Evolutionary conservation across 2,113 vertebrate genomes (phyloP), one percentile per base, ranked within the genome.

Genomic region (Peromyscus polionotus): DNA sequence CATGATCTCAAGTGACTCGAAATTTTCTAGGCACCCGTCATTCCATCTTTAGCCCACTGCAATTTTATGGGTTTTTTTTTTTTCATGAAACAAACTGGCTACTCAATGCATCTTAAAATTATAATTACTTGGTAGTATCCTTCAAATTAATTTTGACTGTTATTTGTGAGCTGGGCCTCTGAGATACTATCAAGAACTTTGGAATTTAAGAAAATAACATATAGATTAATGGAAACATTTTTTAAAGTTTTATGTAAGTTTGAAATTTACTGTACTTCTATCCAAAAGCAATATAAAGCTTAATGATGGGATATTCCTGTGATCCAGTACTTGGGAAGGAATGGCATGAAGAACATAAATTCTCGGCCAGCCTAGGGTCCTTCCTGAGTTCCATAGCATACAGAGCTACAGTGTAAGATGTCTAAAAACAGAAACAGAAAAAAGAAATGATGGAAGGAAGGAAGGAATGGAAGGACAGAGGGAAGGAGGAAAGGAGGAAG

Each of bases 1-100:
- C 81, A n/a, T 28, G 12, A 45, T 89, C 94, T 80, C 80, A 94
- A 54, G 79, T 59, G 87, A 97, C 84, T 95, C 72, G 65, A 90
- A 93, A 96, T 95, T 88, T 81, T 68, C 84, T 93, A 67, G 61
- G 63, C 28, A 42, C 88, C 63, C 42, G 4, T 88, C 16, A 13
- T 48, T 42, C 33, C 16, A 7, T 24, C 3, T 33, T 77, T 39
- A 22, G 7, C 19, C n/a, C 63, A 70, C 13, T 9, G 0, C 80
- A 95, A 65, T 91, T 83, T 94, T 83, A 54, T 1, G 14, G 14
- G n/a, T 5, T 11, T 28, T 28, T 75, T 42, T 42, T 76, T 90
- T 7, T 45, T 31, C 14, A 57, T n/a, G 17, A 92, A 91, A 91
- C 3, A 79, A 95, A 72, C 24, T 59, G 68, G 19, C 24, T 76